Percentiles rank a stretch among this genome's conserved stretches.
Evolutionary conservation across 2,797 vertebrate species (phyloP).

Genomic region (Ceyx erithaca): DNA sequence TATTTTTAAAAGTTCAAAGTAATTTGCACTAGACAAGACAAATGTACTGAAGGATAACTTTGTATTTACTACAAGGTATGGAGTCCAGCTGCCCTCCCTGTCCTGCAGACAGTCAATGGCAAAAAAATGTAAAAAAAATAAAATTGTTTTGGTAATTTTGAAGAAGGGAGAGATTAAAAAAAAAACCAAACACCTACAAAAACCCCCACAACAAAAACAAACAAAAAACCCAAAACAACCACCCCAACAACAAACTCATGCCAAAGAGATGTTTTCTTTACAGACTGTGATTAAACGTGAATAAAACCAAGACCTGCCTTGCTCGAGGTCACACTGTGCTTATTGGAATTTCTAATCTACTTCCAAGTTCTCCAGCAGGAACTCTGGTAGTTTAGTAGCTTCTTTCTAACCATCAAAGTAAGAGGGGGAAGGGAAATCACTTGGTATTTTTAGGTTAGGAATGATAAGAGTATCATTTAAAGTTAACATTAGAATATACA

Average conservation of each 20-base stretch:
- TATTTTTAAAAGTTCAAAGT: neutral
- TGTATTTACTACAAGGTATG: neutral
- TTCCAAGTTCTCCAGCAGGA: neutral
- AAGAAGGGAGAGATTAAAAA: neutral
- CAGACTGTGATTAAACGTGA: neutral
- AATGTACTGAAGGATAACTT: neutral
- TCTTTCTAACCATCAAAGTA: constrained; percentile 36
- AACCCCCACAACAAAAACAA: no score
- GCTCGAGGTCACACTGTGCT: constrained; percentile 15
- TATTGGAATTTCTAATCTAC: constrained; percentile 46
- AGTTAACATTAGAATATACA: neutral
- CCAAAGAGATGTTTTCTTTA: constrained; percentile 6
- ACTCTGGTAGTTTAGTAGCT: constrained; percentile 31
- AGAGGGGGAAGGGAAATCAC: constrained; percentile 16
- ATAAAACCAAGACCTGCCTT: constrained; percentile 49
- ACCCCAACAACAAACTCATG: no score
- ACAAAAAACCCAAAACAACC: no score
- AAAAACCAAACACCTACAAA: no score
- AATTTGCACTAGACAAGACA: neutral
- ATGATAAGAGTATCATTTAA: constrained; percentile 2
- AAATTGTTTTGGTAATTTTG: neutral
- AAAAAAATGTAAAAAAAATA: neutral
- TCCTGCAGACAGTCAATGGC: neutral
- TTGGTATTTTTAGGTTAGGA: constrained; percentile 20
- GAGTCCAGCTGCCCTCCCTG: neutral